Evolutionary conservation across 2,888 invertebrate genomes (phyloP), one percentile per base, ranked within the genome.

Genomic region (Volucella bombylans): DNA sequence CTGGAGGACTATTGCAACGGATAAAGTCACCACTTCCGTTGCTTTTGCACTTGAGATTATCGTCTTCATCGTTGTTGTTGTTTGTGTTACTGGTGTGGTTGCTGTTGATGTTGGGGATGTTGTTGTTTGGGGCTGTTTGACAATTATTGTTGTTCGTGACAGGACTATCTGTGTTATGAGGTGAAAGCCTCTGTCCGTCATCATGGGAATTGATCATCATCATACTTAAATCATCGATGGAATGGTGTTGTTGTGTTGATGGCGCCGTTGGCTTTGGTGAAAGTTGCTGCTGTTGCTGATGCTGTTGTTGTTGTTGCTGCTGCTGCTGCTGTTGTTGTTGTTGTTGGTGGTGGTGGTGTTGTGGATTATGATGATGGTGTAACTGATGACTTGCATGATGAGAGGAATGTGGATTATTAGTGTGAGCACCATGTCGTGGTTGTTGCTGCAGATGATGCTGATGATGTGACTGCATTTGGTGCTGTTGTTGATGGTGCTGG

Each of bases 31-130:
- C 76, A 49, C 69, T 79, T 41, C 54, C 59, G 61, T 62, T 82
- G 64, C 59, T 82, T 71, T 64, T 86, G 50, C 61, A 73, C 38
- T 86, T 82, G 11, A 65, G 52, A 14, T 55, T 69, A n/a, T 77
- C 77, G 10, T 18, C 50, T 49, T 86, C 82, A 38, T 69, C 61
- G 77, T 69, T 78, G 47, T 69, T 80, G 11, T 67, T 68, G 31
- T 54, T 67, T 59, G 54, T 61, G 61, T 55, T 80, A 41, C 23
- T 73, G 52, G 39, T 38, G 23, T 23, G 52, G 54, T 38, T 74
- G 54, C 52, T 86, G 74, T 68, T 86, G 82, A 47, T 82, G 45
- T 80, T 87, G 55, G 62, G 68, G 62, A 57, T 87, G 74, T 74
- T 86, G 61, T 71, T 85, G 52, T 77, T 83, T 38, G 57, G 43